Conservation (phyloP, 2,797 vertebrate genomes). For the Gymnoscopelus braueri region DNA sequence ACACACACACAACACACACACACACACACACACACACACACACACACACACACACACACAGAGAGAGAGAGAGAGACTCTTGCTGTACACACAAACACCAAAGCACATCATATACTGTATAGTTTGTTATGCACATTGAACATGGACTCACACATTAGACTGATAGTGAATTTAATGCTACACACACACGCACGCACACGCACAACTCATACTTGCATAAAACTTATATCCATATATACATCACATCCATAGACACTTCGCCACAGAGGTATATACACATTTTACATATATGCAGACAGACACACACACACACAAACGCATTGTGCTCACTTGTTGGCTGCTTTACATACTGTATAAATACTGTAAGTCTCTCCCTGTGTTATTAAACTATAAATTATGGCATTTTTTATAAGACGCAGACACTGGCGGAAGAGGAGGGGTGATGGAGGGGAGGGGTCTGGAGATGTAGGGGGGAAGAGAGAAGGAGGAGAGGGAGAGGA, state of each 20-base stretch:
- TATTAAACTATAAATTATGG: conserved; percentile 56
- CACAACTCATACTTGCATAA: conserved; percentile 4
- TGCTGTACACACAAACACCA: no score
- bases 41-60: no score
- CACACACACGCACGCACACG: conserved; percentile 23
- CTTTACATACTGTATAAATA: conserved; percentile 57
- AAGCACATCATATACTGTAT: no score
- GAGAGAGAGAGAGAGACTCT: no score
- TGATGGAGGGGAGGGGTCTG: background rate
- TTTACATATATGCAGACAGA: background rate
- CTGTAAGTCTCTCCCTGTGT: conserved; percentile 23
- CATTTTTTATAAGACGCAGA: conserved; percentile 50
- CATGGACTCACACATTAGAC: no score
- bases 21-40: no score
- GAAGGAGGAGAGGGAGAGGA: no score
- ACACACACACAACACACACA: no score
- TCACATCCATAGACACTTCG: background rate
- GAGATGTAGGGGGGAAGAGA: background rate
- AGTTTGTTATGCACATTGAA: no score
- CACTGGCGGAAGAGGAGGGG: conserved; percentile 10
- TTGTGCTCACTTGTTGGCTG: conserved; percentile 38
- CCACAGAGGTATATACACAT: background rate
- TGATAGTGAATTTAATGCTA: no score
- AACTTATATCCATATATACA: background rate
- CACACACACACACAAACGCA: conserved; percentile 23